Percentiles rank a stretch among this genome's conserved stretches.
Evolutionary conservation across 2,888 invertebrate species (phyloP).

Genomic region (Sarcophaga subvicina): DNA sequence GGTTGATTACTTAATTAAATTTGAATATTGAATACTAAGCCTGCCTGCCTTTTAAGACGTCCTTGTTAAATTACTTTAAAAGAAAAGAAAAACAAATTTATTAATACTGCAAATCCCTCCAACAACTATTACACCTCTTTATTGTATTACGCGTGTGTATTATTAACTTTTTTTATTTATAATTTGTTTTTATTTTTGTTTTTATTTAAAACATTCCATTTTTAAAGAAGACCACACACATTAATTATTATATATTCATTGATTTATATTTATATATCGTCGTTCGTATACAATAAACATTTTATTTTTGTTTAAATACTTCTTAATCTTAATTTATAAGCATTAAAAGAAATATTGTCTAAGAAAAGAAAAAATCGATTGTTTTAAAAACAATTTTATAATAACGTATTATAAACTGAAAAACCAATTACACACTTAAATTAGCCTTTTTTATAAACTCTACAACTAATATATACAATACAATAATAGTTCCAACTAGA

Average conservation of each 20-base stretch:
- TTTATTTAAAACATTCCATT: neutral
- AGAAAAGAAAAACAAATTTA: neutral
- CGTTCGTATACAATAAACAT: neutral
- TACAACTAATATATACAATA: neutral
- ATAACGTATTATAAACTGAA: slow-evolving; percentile 11
- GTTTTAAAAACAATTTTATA: slow-evolving; percentile 56
- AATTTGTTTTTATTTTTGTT: neutral
- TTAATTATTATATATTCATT: no score
- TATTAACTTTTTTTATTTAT: slow-evolving; percentile 14
- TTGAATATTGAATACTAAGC: slow-evolving; percentile 1
- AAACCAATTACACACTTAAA: slow-evolving; percentile 15
- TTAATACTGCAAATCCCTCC: slow-evolving; percentile 41
- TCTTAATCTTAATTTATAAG: slow-evolving; percentile 24
- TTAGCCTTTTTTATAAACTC: slow-evolving; percentile 47
- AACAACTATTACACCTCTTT: slow-evolving; percentile 11
- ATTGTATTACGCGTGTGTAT: slow-evolving; percentile 13
- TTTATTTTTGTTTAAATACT: slow-evolving; percentile 31
- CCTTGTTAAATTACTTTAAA: slow-evolving; percentile 19
- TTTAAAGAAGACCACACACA: neutral
- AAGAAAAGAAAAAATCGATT: slow-evolving; percentile 30
- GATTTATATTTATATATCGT: no score
- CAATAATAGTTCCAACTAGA: slow-evolving; percentile 33
- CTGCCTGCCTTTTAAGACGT: slow-evolving; percentile 36
- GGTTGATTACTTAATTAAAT: neutral
- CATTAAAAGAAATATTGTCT: slow-evolving; percentile 14